phyloP scores from a whole-genome alignment of 2,113 vertebrate genomes.

The Sorex fumeus region DNA sequence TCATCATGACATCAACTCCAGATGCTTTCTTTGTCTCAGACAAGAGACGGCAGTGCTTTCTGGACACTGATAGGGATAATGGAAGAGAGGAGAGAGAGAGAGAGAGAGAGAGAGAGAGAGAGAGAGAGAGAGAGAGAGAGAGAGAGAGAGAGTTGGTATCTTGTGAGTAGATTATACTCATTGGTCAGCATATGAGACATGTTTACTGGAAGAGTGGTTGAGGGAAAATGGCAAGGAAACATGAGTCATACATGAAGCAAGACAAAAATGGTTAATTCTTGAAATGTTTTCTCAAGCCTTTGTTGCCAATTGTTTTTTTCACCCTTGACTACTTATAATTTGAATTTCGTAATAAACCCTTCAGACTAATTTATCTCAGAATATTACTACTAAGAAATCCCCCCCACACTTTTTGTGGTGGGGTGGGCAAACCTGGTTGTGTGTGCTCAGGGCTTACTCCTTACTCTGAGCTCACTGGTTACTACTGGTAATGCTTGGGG shows the following conservation, averaged over 20 bases:
- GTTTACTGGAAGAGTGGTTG: background rate
- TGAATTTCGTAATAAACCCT: background rate
- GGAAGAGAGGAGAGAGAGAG: background rate
- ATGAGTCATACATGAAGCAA: background rate
- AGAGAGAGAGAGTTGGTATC: background rate
- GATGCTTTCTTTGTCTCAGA: background rate
- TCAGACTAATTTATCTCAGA: constrained; percentile 22
- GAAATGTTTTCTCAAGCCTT: background rate
- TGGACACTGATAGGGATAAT: background rate
- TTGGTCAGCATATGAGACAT: background rate
- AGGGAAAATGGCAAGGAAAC: constrained; percentile 5
- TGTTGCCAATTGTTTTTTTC: background rate
- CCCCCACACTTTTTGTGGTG: too few species aligned
- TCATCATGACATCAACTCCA: background rate
- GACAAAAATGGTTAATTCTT: background rate
- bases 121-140: too few species aligned
- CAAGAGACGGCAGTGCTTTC: background rate
- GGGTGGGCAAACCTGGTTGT: too few species aligned
- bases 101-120: too few species aligned
- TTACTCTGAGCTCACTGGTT: too few species aligned
- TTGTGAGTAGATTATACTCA: background rate
- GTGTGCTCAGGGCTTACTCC: too few species aligned
- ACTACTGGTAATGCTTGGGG: too few species aligned
- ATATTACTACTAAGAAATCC: too few species aligned
- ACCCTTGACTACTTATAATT: background rate